Base-by-base conservation (phyloP, 2,888 invertebrate genomes). In the Doris montereyensis region DNA sequence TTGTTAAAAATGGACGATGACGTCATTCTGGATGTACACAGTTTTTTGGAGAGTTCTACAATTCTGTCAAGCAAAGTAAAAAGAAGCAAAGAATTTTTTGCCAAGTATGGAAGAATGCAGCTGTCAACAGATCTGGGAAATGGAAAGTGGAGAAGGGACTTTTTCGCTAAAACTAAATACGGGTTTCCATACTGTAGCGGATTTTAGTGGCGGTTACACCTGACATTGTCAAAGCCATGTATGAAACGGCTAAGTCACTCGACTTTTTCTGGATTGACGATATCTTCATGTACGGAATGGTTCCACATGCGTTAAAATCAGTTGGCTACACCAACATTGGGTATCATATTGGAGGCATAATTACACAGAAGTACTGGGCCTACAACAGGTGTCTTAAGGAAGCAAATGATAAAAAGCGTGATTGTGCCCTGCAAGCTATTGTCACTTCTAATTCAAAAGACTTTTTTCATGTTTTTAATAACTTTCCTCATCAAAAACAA, bases 211-310 rank as follows among this genome's bases (percentile, higher is more conserved):
- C 75, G 0, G 30, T 79, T 5, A 71, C 71, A 1, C 70, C 79
- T 8, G 79, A 79, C 71, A 24, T 79, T 2, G 67, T 79, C 62
- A 41, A 32, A 21, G 52, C 60, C 13, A 79, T 79, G 35, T 79
- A 79, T 71, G 5, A 30, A 2, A 13, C 58, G 10, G 75, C 58
- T 2, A 79, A 76, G 21, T 24, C n/a, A 10, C 1, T 72, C 2
- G 71, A 76, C 57, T 79, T 79, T 41, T 79, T 79, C 32, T 79
- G 79, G 79, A 79, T 79, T 24, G 79, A 79, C 41, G 79, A 79
- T 32, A 72, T 79, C 4, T 79, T 79, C 32, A 57, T 76, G 2
- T 79, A 79, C 52, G 79, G 79, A n/a, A 79, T 76, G 79, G 79
- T 79, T 4, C 79, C 79, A 21, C 58, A 41, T 17, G 17, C 52